Evolutionary conservation across 30 jellyfish, hydroid and myxozoan species (phyloP), one percentile per base, ranked within the genome.

Genomic region (Catostylus mosaicus): DNA sequence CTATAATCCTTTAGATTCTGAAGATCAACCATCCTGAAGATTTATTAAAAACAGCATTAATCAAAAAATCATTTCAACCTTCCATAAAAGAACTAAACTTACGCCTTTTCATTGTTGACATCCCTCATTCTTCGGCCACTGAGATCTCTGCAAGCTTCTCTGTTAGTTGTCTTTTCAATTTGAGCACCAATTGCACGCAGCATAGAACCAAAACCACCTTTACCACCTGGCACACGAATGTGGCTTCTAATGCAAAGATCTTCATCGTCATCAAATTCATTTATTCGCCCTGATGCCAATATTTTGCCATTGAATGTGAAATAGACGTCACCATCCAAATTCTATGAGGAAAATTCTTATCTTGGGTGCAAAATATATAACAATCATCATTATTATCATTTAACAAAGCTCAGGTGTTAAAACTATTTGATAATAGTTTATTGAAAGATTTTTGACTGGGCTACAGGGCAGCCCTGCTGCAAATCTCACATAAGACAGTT

Each of bases 191-290:
- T 33, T 7, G 99, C 96, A 10, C 97, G 86, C 18, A 94, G 90
- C 99, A 94, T 94, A 12, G 99, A 88, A 5, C 99, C 99, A 88
- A 94, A 94, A 8, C 99, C 99, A 23, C 99, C 99, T 77, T 94
- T 94, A 18, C 99, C 99, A 4, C 99, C 99, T 14, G 43, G 45
- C 12, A 94, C 59, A 26, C 97, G 87, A 32, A 38, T 19, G 37
- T 85, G 86, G 30, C 77, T 22, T 34, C 85, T 64, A 35, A 89
- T 0, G 48, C 11, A 1, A 20, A 0, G 29, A 38, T 64, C 69
- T 14, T 24, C 2, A 20, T 20, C 67, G 18, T 20, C 16, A 20
- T 3, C 18, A 14, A 24, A 72, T 19, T 47, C 78, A 24, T 20
- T 34, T 43, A 29, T 8, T 4, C 1, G 27, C 18, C 8, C 65